Percentiles rank a stretch among this genome's conserved stretches.
These are phyloP conservation scores for Notodonta ziczac DNA, from an alignment of 2,888 invertebrate genomes.

Conservation along the genomic window DNA sequence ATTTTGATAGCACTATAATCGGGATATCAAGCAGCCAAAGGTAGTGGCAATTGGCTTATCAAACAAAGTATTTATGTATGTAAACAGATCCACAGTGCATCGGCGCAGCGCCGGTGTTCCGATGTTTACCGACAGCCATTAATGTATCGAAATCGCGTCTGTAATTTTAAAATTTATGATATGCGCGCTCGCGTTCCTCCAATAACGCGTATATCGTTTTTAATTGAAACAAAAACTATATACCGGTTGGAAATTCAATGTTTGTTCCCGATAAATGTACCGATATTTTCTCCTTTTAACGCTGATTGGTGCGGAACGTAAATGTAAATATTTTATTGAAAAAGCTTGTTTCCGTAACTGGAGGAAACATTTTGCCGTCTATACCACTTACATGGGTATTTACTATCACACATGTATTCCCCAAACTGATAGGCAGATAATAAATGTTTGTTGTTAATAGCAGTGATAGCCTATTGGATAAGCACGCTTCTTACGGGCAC, in stretches of 20 bases:
- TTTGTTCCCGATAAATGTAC: constrained; percentile 3
- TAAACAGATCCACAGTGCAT: constrained; percentile 43
- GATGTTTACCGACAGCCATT: constrained; percentile 59
- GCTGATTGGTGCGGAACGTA: constrained; percentile 1
- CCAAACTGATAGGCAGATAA: too few relatives aligned
- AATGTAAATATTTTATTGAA: not conserved
- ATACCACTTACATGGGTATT: too few relatives aligned
- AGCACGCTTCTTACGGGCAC: too few relatives aligned
- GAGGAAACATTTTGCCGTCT: not conserved
- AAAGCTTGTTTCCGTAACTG: not conserved
- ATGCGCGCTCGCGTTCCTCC: constrained; percentile 47
- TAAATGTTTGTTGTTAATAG: too few relatives aligned
- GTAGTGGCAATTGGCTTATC: constrained; percentile 25
- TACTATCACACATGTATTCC: too few relatives aligned
- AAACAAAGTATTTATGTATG: constrained; percentile 50
- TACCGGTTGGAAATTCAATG: constrained; percentile 3
- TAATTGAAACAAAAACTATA: constrained; percentile 9
- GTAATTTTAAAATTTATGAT: constrained; percentile 64
- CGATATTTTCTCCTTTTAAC: not conserved
- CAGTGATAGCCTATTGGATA: too few relatives aligned
- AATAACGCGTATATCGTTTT: constrained; percentile 48
- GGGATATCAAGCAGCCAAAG: constrained; percentile 6
- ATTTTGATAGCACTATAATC: too few relatives aligned
- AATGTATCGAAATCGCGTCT: constrained; percentile 39
- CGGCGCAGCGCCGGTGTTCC: constrained; percentile 31